phyloP scores from a whole-genome alignment of 1,140 invertebrate genomes.

The Dryas iulia region DNA sequence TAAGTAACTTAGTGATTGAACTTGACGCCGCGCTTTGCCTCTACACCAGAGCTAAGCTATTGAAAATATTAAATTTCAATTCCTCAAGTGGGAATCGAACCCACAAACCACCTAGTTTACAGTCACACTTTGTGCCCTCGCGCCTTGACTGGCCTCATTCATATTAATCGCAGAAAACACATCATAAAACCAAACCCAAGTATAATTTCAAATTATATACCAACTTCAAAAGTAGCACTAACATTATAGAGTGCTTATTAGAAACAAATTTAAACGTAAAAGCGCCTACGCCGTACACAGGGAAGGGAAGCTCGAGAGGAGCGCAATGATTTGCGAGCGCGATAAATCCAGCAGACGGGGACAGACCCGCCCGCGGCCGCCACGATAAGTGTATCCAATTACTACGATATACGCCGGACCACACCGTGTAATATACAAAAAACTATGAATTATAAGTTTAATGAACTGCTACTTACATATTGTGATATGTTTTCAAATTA shows the following conservation, averaged over 20 bases:
- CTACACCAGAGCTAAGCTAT: too few relatives aligned
- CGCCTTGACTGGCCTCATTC: too few relatives aligned
- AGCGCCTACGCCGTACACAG: not conserved
- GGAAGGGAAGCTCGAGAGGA: slow-evolving; percentile 36
- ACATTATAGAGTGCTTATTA: not conserved
- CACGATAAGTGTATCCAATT: slow-evolving; percentile 72
- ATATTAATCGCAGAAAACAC: not conserved
- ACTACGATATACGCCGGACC: slow-evolving; percentile 48
- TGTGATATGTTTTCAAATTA: not conserved
- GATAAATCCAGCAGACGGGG: slow-evolving; percentile 60
- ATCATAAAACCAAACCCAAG: not conserved
- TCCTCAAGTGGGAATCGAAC: too few relatives aligned
- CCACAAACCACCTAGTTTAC: too few relatives aligned
- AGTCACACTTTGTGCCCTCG: too few relatives aligned
- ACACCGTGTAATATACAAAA: slow-evolving; percentile 35
- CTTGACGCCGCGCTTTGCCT: too few relatives aligned
- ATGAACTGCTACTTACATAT: slow-evolving; percentile 14
- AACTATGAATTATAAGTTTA: slow-evolving; percentile 22
- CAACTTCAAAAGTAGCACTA: not conserved
- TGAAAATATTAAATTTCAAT: too few relatives aligned
- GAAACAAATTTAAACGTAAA: not conserved
- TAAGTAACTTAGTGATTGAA: too few relatives aligned
- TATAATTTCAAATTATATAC: not conserved
- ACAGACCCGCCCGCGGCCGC: slow-evolving; percentile 58
- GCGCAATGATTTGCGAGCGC: slow-evolving; percentile 62